Conservation (phyloP, 1,140 invertebrate species). For the Eupristina koningsbergeri region DNA sequence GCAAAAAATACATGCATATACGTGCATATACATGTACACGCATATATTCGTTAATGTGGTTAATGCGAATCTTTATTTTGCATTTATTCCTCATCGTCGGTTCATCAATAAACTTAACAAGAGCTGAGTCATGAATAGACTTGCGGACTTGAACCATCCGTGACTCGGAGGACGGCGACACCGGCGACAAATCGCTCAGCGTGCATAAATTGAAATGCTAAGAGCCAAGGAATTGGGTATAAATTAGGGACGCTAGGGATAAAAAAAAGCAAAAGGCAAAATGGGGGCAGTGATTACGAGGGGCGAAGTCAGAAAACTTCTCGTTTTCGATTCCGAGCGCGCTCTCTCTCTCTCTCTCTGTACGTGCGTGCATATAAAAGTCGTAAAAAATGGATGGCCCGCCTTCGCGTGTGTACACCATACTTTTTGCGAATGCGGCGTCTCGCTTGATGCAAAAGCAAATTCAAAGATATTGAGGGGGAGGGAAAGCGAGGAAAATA, state of each 20-base stretch:
- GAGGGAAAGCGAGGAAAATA: slow-evolving; percentile 14
- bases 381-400: not conserved
- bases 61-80: too few species aligned
- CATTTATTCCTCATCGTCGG: not conserved
- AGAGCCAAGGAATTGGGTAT: slow-evolving; percentile 61
- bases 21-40: too few species aligned
- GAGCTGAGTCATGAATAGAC: too few species aligned
- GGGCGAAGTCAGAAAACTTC: slow-evolving; percentile 35
- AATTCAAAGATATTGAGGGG: slow-evolving; percentile 7
- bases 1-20: too few species aligned
- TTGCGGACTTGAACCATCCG: not conserved
- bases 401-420: not conserved
- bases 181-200: slow-evolving; percentile 59
- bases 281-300: slow-evolving; percentile 61
- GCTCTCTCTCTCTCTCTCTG: not conserved
- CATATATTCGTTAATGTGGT: too few species aligned
- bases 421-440: too few species aligned
- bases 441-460: not conserved
- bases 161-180: not conserved
- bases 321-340: not conserved
- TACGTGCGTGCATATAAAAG: not conserved
- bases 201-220: slow-evolving; percentile 69
- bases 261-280: slow-evolving; percentile 47
- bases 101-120: too few species aligned
- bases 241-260: slow-evolving; percentile 56